phyloP scores from a whole-genome alignment of 92 coral and sea anemone species.

The Nematostella vectensis region DNA sequence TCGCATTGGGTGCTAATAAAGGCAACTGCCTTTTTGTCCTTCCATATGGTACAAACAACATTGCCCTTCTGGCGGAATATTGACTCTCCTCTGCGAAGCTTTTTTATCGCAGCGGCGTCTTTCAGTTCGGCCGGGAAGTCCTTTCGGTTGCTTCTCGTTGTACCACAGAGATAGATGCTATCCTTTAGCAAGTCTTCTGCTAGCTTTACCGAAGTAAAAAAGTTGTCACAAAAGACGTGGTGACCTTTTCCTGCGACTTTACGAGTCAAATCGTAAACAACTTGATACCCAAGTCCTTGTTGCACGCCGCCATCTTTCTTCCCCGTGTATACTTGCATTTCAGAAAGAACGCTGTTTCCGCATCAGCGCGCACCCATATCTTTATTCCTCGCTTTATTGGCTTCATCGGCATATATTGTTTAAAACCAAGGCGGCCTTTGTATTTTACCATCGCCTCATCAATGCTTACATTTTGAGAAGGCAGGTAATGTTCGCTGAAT shows the following conservation, averaged over 20 bases:
- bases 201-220: constrained; percentile 26
- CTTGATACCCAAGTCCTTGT: constrained; percentile 23
- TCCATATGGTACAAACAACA: constrained; percentile 34
- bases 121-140: constrained; percentile 38
- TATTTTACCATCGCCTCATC: no score
- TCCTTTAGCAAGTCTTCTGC: constrained; percentile 30
- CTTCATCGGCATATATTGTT: no score
- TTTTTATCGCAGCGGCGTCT: constrained; percentile 13
- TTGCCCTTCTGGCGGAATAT: constrained; percentile 11
- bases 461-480: no score
- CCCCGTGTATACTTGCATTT: no score
- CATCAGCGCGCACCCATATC: no score
- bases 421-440: no score
- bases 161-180: constrained; percentile 42
- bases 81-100: constrained; percentile 17
- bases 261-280: constrained; percentile 8
- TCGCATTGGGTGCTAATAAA: constrained; percentile 21
- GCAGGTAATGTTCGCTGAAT: no score
- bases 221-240: constrained; percentile 40
- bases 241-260: constrained; percentile 1
- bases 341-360: no score
- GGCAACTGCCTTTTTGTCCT: constrained; percentile 37
- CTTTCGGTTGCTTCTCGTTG: constrained; percentile 24
- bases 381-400: no score
- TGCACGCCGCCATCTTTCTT: no score